A percentile compares a stretch with the other conserved stretches of the same genome.
phyloP scores from a whole-genome alignment of 2,888 invertebrate genomes.

The Tridacna gigas region DNA sequence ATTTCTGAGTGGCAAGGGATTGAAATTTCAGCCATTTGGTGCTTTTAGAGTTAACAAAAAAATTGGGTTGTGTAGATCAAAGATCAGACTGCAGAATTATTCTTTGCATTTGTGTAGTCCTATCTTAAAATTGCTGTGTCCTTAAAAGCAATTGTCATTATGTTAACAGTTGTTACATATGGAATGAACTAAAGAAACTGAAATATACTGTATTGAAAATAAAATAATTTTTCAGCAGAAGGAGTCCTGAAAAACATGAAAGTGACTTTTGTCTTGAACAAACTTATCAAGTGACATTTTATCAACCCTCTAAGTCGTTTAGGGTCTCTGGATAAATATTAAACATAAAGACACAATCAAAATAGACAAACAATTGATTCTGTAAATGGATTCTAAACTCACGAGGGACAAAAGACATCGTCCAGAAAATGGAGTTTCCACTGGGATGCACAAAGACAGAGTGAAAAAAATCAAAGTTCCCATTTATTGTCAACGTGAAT shows the following conservation, averaged over 20 bases:
- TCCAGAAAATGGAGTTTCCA: slow-evolving; percentile 64
- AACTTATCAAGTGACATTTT: slow-evolving; percentile 44
- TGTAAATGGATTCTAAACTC: slow-evolving; percentile 61
- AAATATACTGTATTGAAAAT: too few relatives aligned
- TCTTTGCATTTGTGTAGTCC: too few relatives aligned
- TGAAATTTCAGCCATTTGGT: too few relatives aligned
- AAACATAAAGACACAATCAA: slow-evolving; percentile 59
- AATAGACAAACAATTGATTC: slow-evolving; percentile 66
- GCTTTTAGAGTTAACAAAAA: too few relatives aligned
- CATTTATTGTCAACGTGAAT: slow-evolving; percentile 60
- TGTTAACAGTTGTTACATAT: too few relatives aligned
- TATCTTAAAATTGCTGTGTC: too few relatives aligned
- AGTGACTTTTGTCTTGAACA: neutral
- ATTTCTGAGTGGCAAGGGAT: too few relatives aligned
- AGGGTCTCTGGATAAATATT: slow-evolving; percentile 59
- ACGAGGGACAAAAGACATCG: slow-evolving; percentile 61
- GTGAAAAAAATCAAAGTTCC: slow-evolving; percentile 62
- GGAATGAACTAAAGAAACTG: too few relatives aligned
- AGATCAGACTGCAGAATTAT: too few relatives aligned
- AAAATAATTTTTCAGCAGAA: too few relatives aligned
- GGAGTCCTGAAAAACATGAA: neutral
- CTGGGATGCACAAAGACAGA: slow-evolving; percentile 61
- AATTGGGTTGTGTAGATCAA: too few relatives aligned
- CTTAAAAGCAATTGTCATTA: too few relatives aligned
- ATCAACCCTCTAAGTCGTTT: slow-evolving; percentile 24